Evolutionary conservation across 1,140 invertebrate genomes (phyloP).

Genomic region (Catajapyx aquilonaris): DNA sequence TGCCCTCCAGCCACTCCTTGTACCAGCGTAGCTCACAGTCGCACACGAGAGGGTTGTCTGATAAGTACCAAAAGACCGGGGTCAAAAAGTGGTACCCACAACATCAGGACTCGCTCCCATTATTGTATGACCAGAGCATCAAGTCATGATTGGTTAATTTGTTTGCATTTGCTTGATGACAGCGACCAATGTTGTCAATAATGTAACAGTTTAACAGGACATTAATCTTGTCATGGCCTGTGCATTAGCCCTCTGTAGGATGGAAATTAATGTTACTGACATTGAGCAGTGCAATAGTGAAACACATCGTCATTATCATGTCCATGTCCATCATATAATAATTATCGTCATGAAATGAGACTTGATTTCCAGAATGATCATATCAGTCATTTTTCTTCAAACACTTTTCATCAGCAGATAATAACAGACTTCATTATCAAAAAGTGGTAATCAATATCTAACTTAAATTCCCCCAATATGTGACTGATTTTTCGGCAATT

Average conservation of each 20-base stretch:
- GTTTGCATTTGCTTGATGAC: no score
- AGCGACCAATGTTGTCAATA: no score
- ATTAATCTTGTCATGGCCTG: no score
- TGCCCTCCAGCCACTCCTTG: constrained; percentile 47
- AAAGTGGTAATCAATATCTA: background rate
- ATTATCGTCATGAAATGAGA: background rate
- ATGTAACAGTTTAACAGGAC: no score
- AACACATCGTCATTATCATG: no score
- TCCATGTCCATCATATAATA: background rate
- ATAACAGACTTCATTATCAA: background rate
- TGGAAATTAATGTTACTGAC: no score
- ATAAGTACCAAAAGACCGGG: background rate
- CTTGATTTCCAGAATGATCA: background rate
- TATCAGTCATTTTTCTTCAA: constrained; percentile 4
- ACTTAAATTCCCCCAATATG: constrained; percentile 1
- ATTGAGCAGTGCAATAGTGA: no score
- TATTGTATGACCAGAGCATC: no score
- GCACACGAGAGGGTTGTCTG: constrained; percentile 73
- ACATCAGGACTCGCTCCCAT: no score
- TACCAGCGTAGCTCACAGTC: constrained; percentile 76
- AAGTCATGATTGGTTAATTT: no score
- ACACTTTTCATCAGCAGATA: constrained; percentile 1
- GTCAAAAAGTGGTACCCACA: background rate
- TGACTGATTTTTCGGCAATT: no score
- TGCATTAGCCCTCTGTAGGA: no score